Conservation (phyloP, 2,888 invertebrate species). For the Beris chalybata region DNA sequence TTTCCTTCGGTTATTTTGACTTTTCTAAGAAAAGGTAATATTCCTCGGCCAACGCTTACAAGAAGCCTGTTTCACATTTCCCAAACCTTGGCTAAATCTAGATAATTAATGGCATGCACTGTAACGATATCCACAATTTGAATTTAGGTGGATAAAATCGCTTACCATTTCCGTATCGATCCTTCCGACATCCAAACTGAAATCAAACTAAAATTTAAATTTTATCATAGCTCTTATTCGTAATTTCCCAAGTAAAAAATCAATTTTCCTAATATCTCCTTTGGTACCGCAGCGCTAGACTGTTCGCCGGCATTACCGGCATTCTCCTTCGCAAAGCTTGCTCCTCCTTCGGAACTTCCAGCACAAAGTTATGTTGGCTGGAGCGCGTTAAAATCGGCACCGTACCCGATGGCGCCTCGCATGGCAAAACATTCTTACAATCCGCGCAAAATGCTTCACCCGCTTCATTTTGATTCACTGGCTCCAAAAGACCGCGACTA, state of each 20-base stretch:
- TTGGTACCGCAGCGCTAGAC: constrained; percentile 31
- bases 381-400: constrained; percentile 2
- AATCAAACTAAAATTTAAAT: too few relatives aligned
- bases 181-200: too few relatives aligned
- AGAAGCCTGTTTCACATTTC: too few relatives aligned
- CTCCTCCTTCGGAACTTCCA: not conserved
- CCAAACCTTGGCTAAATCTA: too few relatives aligned
- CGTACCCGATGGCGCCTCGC: not conserved
- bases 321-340: not conserved
- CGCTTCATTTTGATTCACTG: constrained; percentile 1
- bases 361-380: not conserved
- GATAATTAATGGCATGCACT: too few relatives aligned
- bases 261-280: not conserved
- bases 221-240: too few relatives aligned
- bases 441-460: not conserved
- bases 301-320: constrained; percentile 19
- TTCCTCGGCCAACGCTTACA: too few relatives aligned
- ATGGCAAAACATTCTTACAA: constrained; percentile 1
- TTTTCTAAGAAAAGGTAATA: too few relatives aligned
- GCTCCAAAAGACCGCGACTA: constrained; percentile 1
- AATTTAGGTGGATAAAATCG: too few relatives aligned
- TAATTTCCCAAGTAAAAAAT: not conserved
- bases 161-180: too few relatives aligned
- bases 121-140: too few relatives aligned
- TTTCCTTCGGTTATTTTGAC: too few relatives aligned